Conservation (phyloP, 2,797 vertebrate genomes). For the Xiphorhynchus erythropygius region DNA sequence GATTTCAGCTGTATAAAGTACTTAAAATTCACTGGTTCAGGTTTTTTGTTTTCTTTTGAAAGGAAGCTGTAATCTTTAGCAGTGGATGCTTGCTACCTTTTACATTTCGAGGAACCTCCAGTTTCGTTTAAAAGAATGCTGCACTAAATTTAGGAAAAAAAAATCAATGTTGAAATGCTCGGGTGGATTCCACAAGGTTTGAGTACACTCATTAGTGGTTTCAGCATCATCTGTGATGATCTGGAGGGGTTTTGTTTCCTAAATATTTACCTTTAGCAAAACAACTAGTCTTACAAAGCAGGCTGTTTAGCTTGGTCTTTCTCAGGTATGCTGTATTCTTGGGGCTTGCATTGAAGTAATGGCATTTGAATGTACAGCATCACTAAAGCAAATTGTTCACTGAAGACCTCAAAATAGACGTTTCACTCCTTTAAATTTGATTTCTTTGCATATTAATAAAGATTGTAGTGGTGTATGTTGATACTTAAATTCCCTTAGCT, state of each 20-base stretch:
- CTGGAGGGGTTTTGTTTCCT: not conserved
- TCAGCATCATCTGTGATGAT: not conserved
- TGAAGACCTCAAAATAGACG: not conserved
- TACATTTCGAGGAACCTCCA: not conserved
- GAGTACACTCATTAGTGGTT: not conserved
- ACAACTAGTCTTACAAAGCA: not conserved
- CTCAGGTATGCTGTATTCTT: constrained; percentile 10
- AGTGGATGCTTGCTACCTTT: not conserved
- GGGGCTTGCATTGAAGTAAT: not conserved
- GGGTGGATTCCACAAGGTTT: not conserved
- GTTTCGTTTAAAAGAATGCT: not conserved
- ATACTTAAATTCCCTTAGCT: constrained; percentile 16
- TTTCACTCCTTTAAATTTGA: not conserved
- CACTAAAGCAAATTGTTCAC: not conserved
- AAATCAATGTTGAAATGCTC: not conserved
- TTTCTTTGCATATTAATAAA: not conserved
- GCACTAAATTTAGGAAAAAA: not conserved
- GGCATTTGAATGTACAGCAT: not conserved
- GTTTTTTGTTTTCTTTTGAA: not conserved
- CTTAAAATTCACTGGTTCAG: not conserved
- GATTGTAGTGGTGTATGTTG: not conserved
- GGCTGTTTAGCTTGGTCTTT: not conserved
- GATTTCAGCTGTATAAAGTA: not conserved
- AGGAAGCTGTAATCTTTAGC: not conserved
- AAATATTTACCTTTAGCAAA: constrained; percentile 14